Evolutionary conservation across 1,140 invertebrate genomes (phyloP).

Genomic region (Rhyzopertha dominica): DNA sequence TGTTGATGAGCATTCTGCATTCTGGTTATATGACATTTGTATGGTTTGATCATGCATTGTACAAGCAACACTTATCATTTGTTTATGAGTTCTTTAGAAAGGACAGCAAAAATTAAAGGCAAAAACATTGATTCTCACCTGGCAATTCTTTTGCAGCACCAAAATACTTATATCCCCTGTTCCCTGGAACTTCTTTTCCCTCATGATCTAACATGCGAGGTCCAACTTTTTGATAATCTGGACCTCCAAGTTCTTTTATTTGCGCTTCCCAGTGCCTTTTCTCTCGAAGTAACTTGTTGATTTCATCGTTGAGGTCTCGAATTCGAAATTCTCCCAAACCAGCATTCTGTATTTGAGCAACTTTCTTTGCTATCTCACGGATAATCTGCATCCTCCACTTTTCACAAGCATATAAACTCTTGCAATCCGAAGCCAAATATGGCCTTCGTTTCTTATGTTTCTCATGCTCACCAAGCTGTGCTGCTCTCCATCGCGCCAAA

Average conservation of each 20-base stretch:
- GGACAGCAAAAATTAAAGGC: too few relatives aligned
- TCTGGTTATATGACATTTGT: too few relatives aligned
- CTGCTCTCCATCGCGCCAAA: constrained; percentile 89
- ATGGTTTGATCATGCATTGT: too few relatives aligned
- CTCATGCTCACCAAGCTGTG: constrained; percentile 80
- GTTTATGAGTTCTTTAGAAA: too few relatives aligned
- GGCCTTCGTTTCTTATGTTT: constrained; percentile 79
- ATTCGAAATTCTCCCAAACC: constrained; percentile 97
- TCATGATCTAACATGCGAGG: constrained; percentile 94
- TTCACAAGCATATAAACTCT: constrained; percentile 83
- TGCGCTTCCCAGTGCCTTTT: constrained; percentile 96
- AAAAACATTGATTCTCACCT: constrained; percentile 46
- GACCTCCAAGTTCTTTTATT: constrained; percentile 91
- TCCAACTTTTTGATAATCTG: constrained; percentile 88
- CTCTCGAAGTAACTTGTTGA: constrained; percentile 94
- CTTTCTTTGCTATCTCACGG: constrained; percentile 95
- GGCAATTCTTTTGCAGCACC: constrained; percentile 98
- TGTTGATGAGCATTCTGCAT: too few relatives aligned
- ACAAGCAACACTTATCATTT: too few relatives aligned
- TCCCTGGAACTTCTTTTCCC: constrained; percentile 95
- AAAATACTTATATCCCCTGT: constrained; percentile 99
- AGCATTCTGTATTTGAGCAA: constrained; percentile 99
- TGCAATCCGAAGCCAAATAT: constrained; percentile 90
- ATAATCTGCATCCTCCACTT: constrained; percentile 96
- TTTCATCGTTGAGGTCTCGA: constrained; percentile 98